phyloP scores from a whole-genome alignment of 2,113 vertebrate genomes.

The Chrysemys picta region DNA sequence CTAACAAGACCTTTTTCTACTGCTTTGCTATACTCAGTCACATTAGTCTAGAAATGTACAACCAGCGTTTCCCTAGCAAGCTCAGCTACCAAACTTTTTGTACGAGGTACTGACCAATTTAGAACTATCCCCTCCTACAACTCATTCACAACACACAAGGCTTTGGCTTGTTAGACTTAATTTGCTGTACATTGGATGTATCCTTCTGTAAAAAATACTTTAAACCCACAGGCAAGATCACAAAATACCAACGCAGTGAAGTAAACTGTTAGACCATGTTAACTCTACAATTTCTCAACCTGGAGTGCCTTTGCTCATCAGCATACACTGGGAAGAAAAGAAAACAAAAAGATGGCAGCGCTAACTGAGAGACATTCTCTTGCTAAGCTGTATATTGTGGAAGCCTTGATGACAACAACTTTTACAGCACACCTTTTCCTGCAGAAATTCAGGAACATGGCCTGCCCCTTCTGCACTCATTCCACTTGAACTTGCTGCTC shows the following conservation, averaged over 20 bases:
- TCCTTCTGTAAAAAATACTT: background rate
- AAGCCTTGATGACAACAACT: background rate
- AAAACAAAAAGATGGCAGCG: background rate
- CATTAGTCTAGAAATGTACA: background rate
- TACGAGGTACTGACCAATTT: background rate
- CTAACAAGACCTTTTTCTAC: background rate
- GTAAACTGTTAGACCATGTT: background rate
- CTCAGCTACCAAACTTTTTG: fast-evolving
- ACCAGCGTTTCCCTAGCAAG: background rate
- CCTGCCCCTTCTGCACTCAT: fast-evolving
- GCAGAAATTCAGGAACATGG: background rate
- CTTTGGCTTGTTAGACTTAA: background rate
- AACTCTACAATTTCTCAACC: background rate
- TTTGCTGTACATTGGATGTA: background rate
- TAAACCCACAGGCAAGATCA: background rate
- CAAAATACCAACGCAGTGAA: background rate
- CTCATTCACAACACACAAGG: background rate
- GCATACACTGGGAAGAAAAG: background rate
- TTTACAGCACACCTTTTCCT: background rate
- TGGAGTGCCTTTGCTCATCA: background rate
- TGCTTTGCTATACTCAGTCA: background rate
- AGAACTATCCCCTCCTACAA: background rate
- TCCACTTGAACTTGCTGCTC: background rate
- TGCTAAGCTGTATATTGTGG: background rate
- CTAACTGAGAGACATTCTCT: background rate